Evolutionary conservation across 2,113 vertebrate genomes (phyloP).

Genomic region (Salvator merianae): DNA sequence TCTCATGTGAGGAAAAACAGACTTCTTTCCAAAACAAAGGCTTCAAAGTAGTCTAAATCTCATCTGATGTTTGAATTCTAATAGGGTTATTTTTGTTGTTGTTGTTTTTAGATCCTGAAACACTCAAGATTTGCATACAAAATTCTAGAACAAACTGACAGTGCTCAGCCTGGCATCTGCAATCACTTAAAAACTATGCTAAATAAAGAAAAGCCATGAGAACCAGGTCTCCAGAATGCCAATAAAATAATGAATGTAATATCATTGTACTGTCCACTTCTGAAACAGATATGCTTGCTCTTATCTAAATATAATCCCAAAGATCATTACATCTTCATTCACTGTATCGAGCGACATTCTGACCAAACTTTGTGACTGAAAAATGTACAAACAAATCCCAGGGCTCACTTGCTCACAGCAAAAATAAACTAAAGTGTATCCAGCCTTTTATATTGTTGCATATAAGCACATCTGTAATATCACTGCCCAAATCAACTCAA

Average conservation of each 20-base stretch:
- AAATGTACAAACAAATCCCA: conserved; percentile 16
- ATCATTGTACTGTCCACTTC: conserved; percentile 12
- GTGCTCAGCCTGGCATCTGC: conserved; percentile 15
- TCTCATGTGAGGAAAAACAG: background rate
- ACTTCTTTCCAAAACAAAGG: fast-evolving
- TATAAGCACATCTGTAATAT: conserved; percentile 10
- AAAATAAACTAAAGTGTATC: background rate
- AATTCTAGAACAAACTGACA: conserved; percentile 33
- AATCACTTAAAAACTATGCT: conserved; percentile 29
- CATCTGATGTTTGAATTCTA: conserved; percentile 4
- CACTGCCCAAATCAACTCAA: background rate
- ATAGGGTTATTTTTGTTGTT: background rate
- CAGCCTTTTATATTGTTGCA: background rate
- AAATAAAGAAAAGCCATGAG: conserved; percentile 24
- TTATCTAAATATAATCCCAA: conserved; percentile 32
- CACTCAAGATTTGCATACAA: conserved; percentile 1
- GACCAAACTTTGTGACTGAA: conserved; percentile 29
- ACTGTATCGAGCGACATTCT: conserved; percentile 2
- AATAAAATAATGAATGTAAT: conserved; percentile 38
- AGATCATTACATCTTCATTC: conserved; percentile 16
- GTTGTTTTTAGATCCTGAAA: conserved; percentile 6
- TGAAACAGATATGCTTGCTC: conserved; percentile 25
- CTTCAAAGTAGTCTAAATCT: conserved; percentile 1
- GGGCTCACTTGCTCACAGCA: background rate
- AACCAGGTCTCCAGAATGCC: conserved; percentile 27